Base-by-base conservation (phyloP, 2,888 invertebrate genomes). In the Macaria liturata region DNA sequence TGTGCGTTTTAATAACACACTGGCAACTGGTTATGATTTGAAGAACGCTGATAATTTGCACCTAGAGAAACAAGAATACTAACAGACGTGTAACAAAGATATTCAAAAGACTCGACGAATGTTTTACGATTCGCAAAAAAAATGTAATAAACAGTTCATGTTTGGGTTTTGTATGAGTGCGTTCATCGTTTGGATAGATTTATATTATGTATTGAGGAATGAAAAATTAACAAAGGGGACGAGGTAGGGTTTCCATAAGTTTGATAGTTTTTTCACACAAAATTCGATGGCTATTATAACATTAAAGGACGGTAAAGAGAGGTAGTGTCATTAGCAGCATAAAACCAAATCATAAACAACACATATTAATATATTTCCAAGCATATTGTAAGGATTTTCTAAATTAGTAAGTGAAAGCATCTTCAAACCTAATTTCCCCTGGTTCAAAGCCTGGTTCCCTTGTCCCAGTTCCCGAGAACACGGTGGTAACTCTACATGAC, bases 151-250 rank as follows among this genome's bases (percentile, higher is more conserved):
- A 55, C 54, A 51, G 44, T 47, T 43, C 6, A 37, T 37, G 34
- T 37, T 37, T 37, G 7, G 34, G 34, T 40, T 39, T 50, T 51
- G 50, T 55, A 51, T 44, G 42, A 30, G 46, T 52, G 47, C 37
- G 49, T 61, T 71, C 74, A 70, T 67, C 53, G 44, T 59, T 64
- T 64, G 62, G 76, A 78, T 75, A 79, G 79, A 82, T 83, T 83
- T 83, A 83, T 78, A 78, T 76, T 71, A 72, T 72, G 76, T 74
- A 78, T 76, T 48, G 45, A 45, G 48, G 5, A 74, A 69, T 63
- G 75, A 76, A 74, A 75, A 78, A 77, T 78, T 79, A 82, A 78
- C 81, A 83, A 78, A 74, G 72, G 72, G 76, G 74, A 31, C 44
- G 9, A 9, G 8, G 40, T 3, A 54, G 54, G 54, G 54, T 54